Base-by-base conservation (phyloP, 2,113 vertebrate species). In the Pachypanchax playfairii region DNA sequence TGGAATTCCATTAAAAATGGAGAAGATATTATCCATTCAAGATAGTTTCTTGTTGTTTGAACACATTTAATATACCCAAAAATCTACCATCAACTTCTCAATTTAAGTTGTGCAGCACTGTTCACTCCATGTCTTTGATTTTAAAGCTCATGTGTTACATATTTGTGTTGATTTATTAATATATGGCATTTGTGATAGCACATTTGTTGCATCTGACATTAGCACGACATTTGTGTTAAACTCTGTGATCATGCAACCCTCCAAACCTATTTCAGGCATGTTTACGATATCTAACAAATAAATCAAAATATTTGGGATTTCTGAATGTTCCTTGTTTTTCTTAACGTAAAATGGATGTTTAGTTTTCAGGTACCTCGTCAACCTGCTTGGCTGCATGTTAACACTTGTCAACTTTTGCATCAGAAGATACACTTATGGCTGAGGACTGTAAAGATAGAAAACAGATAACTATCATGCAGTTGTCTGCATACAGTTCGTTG, bases 1-100 rank as follows among this genome's bases (percentile, higher is more conserved):
- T 53, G 56, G 58, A 75, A 65, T 64, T 26, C 50, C 44, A 35
- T 53, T 63, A 68, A 59, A 28, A 17, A 7, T 46, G 52, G 60
- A 61, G 60, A 49, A 17, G 39, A 28, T 18, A 7, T 53, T n/a
- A n/a, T n/a, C n/a, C n/a, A n/a, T n/a, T n/a, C 24, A 12, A 20
- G 51, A 52, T 48, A 39, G 54, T 20, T 49, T 26, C n/a, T n/a
- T n/a, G n/a, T n/a, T n/a, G n/a, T n/a, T n/a, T n/a, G n/a, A n/a
- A n/a, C n/a, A n/a, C n/a, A n/a, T n/a, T n/a, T n/a, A n/a, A n/a
- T n/a, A n/a, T n/a, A n/a, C n/a, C n/a, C n/a, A n/a, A n/a, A n/a
- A n/a, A n/a, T n/a, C n/a, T n/a, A n/a, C n/a, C n/a, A n/a, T n/a
- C n/a, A n/a, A n/a, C n/a, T n/a, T n/a, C n/a, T 2, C 31, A 33